Conservation (phyloP, 2,888 invertebrate genomes). For the Acrobasis repandana region DNA sequence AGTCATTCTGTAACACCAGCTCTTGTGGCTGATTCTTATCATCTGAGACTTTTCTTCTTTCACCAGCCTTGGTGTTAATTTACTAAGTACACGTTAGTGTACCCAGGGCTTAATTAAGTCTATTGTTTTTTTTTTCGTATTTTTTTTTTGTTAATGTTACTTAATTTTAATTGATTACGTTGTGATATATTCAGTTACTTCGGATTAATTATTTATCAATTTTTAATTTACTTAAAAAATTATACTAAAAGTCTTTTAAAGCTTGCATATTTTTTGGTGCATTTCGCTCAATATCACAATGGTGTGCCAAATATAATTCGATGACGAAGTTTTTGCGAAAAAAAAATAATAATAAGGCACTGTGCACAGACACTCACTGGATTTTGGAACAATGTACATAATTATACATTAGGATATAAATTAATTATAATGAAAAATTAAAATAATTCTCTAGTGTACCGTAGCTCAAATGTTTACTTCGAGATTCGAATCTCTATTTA, state of each 20-base stretch:
- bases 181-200: slow-evolving; percentile 36
- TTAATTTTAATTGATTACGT: slow-evolving; percentile 23
- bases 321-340: slow-evolving; percentile 38
- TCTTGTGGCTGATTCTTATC: too few species aligned
- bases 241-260: slow-evolving; percentile 46
- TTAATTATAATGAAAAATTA: slow-evolving; percentile 48
- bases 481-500: slow-evolving; percentile 50
- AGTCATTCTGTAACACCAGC: too few species aligned
- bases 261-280: slow-evolving; percentile 56
- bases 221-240: slow-evolving; percentile 28
- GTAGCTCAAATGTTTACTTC: slow-evolving; percentile 75
- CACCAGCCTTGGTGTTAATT: too few species aligned
- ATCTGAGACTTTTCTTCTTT: too few species aligned
- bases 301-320: slow-evolving; percentile 64
- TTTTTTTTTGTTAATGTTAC: background rate
- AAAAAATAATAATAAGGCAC: slow-evolving; percentile 39
- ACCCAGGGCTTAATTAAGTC: too few species aligned
- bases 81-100: too few species aligned
- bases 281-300: slow-evolving; percentile 61
- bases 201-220: slow-evolving; percentile 30
- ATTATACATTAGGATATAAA: slow-evolving; percentile 63
- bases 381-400: slow-evolving; percentile 78
- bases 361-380: slow-evolving; percentile 48
- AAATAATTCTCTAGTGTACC: slow-evolving; percentile 63
- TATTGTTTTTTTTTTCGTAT: background rate